phyloP scores from a whole-genome alignment of 1,140 invertebrate genomes.

The Drosophila simulans region DNA sequence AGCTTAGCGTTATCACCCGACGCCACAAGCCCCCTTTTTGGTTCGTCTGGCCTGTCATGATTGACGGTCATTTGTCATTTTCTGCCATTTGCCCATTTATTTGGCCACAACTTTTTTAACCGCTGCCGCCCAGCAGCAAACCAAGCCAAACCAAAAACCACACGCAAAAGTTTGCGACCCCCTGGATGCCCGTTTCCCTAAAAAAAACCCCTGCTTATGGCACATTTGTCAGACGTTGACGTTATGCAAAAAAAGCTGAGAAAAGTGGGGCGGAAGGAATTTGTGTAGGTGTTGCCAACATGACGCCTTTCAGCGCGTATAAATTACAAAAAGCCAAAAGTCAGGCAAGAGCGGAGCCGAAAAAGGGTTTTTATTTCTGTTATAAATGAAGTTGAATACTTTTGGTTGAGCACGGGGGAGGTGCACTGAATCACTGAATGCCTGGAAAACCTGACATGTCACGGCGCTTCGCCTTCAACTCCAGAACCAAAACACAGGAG shows the following conservation, averaged over 20 bases:
- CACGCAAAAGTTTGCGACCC: constrained; percentile 66
- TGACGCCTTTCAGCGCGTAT: constrained; percentile 80
- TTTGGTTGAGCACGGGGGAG: background rate
- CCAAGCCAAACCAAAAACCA: constrained; percentile 53
- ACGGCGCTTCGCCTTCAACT: constrained; percentile 53
- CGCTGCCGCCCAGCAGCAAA: constrained; percentile 55
- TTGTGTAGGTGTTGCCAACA: constrained; percentile 80
- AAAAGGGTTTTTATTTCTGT: constrained; percentile 67
- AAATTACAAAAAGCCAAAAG: constrained; percentile 80
- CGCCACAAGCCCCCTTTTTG: constrained; percentile 4
- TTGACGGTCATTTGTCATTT: constrained; percentile 84
- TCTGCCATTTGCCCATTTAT: constrained; percentile 78
- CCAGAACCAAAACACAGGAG: constrained; percentile 12
- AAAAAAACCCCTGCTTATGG: constrained; percentile 66
- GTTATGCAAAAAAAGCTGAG: constrained; percentile 72
- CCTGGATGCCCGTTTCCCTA: background rate
- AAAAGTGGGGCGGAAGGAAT: constrained; percentile 53
- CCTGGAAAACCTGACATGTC: constrained; percentile 68
- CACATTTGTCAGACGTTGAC: constrained; percentile 79
- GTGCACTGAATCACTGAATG: background rate
- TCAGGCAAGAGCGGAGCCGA: constrained; percentile 42
- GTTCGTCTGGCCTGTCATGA: constrained; percentile 78
- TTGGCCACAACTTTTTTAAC: constrained; percentile 78
- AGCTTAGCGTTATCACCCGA: constrained; percentile 66
- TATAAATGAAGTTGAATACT: constrained; percentile 79